phyloP scores from a whole-genome alignment of 1,140 invertebrate species.

The Caenorhabditis briggsae region DNA sequence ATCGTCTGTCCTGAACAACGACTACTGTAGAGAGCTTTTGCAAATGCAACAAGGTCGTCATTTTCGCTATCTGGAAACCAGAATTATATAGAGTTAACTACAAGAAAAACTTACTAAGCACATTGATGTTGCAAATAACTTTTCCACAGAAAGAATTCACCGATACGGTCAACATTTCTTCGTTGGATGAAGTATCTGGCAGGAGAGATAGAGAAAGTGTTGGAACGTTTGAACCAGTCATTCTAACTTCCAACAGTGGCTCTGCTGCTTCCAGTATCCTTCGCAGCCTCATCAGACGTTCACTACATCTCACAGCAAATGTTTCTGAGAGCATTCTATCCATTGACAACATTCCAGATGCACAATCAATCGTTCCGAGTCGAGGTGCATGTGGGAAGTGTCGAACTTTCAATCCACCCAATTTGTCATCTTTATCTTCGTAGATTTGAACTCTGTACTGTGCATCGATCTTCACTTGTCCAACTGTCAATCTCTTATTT shows the following conservation, averaged over 20 bases:
- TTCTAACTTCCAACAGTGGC: constrained; percentile 71
- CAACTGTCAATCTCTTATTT: not conserved
- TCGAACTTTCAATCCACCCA: constrained; percentile 34
- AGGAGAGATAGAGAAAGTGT: constrained; percentile 24
- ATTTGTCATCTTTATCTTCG: constrained; percentile 22
- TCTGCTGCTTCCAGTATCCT: constrained; percentile 83
- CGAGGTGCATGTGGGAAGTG: constrained; percentile 63
- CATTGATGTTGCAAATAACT: constrained; percentile 59
- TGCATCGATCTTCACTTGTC: constrained; percentile 79
- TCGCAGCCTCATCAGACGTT: constrained; percentile 87
- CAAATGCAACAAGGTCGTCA: constrained; percentile 57
- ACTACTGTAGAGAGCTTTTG: constrained; percentile 40
- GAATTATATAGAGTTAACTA: not conserved
- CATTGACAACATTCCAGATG: constrained; percentile 86
- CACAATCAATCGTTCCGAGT: constrained; percentile 44
- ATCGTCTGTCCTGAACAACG: not conserved
- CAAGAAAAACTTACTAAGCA: constrained; percentile 39
- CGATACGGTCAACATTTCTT: constrained; percentile 63
- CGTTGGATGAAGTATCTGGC: constrained; percentile 56
- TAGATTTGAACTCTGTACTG: constrained; percentile 85
- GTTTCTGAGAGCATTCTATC: constrained; percentile 96
- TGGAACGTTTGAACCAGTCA: not conserved
- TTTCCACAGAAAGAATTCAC: constrained; percentile 68
- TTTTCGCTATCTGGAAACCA: not conserved
- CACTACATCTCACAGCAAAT: constrained; percentile 90